Base-by-base conservation (phyloP, 2,113 vertebrate species). In the Porphyrio hochstetteri region DNA sequence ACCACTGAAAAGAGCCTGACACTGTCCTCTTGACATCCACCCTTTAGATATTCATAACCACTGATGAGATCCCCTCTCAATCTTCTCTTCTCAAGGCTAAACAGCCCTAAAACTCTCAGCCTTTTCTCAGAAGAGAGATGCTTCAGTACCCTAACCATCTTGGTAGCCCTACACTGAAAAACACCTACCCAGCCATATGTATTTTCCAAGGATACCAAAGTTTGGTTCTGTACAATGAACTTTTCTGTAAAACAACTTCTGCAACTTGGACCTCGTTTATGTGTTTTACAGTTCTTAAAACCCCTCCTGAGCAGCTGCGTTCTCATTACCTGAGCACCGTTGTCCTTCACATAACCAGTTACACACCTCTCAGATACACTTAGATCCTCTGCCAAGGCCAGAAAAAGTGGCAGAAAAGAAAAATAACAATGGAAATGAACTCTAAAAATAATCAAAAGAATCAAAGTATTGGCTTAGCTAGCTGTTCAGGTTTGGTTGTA, bases 121-220 rank as follows among this genome's bases (percentile, higher is more conserved):
- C 48, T 48, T 48, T 48, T 23, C 48, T 23, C 21, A 48, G 10
- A 48, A 48, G 48, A 23, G 21, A 48, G 48, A 48, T 23, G 48
- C 48, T 48, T 23, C 21, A 48, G 10, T 48, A 48, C 17, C 17
- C 44, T 46, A 46, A 46, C 19, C 42, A 46, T 48, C 48, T 48
- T 48, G 19, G 19, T 23, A 48, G 48, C 48, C 48, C 48, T 71
- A 64, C n/a, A 33, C 11, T 31, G 56, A 63, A 86, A 89, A 46
- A 5, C 33, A 64, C 8, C n/a, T 91, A 56, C 13, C 12, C 63
- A 38, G 33, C 20, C 16, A 63, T 13, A 64, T 0, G 0, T 36
- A 33, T 86, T 59, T 83, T 86, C 36, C 70, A 81, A 69, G 24
- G 40, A 63, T 38, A 65, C 7, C 9, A 40, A 71, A 76, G n/a